phyloP scores from a whole-genome alignment of 2,888 invertebrate species.

The Cancer borealis region DNA sequence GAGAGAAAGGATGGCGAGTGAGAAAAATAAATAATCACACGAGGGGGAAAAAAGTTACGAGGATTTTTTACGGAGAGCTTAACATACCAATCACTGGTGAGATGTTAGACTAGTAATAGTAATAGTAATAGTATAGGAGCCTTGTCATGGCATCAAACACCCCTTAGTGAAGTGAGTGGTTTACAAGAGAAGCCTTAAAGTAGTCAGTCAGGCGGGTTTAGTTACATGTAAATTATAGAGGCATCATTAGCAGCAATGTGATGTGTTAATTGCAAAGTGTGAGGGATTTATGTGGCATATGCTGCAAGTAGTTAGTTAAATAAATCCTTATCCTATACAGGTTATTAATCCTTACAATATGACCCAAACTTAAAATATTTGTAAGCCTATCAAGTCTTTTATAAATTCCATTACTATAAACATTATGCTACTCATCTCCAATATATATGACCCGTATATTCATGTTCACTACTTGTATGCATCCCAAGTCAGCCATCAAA shows the following conservation, averaged over 20 bases:
- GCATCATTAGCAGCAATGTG: constrained; percentile 18
- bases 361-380: neutral
- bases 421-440: neutral
- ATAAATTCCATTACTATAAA: no score
- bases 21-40: constrained; percentile 16
- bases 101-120: neutral
- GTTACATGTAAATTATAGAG: neutral
- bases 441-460: neutral
- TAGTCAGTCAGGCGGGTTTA: neutral
- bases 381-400: neutral
- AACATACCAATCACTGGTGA: neutral
- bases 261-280: neutral
- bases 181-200: neutral
- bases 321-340: neutral
- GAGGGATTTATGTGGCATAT: neutral
- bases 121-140: neutral
- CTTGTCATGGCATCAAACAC: neutral
- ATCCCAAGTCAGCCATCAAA: neutral
- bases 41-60: neutral
- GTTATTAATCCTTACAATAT: neutral
- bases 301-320: neutral
- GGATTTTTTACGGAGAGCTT: neutral
- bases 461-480: neutral
- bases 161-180: neutral
- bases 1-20: constrained; percentile 45